Percentiles rank a stretch among this genome's conserved stretches.
These are phyloP conservation scores for Oryzias sinensis DNA, from an alignment of 2,797 vertebrate species.

Conservation along the genomic window DNA sequence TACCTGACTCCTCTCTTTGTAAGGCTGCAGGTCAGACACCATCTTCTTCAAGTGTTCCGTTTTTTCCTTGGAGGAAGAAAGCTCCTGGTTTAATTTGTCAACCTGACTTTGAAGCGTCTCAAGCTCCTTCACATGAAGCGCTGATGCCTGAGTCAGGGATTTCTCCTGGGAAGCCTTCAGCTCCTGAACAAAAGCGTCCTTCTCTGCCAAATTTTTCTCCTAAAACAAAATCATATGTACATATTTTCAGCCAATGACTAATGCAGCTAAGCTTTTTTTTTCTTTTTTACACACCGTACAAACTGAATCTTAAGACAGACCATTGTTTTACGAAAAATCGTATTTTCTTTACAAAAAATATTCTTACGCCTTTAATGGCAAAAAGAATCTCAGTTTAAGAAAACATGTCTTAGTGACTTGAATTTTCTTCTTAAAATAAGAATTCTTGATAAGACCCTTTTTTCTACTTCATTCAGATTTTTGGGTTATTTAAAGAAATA, in stretches of 20 bases:
- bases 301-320: no score
- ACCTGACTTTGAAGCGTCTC: constrained; percentile 70
- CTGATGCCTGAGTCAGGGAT: constrained; percentile 69
- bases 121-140: constrained; percentile 72
- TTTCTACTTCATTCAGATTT: no score
- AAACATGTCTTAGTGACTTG: no score
- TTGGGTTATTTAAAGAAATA: no score
- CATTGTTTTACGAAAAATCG: no score
- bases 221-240: constrained; percentile 41
- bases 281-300: no score
- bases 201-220: constrained; percentile 79
- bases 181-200: constrained; percentile 73
- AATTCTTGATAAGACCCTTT: no score
- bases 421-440: no score
- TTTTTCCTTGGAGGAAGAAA: constrained; percentile 68
- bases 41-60: constrained; percentile 75
- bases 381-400: no score
- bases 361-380: no score
- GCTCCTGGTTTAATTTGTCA: constrained; percentile 71
- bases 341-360: no score
- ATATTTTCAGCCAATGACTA: not conserved
- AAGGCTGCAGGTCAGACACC: constrained; percentile 79
- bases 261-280: no score
- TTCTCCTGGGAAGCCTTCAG: constrained; percentile 79
- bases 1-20: constrained; percentile 87